These are phyloP conservation scores for Poicephalus gulielmi DNA, from an alignment of 2,113 vertebrate species.

Conservation along the genomic window DNA sequence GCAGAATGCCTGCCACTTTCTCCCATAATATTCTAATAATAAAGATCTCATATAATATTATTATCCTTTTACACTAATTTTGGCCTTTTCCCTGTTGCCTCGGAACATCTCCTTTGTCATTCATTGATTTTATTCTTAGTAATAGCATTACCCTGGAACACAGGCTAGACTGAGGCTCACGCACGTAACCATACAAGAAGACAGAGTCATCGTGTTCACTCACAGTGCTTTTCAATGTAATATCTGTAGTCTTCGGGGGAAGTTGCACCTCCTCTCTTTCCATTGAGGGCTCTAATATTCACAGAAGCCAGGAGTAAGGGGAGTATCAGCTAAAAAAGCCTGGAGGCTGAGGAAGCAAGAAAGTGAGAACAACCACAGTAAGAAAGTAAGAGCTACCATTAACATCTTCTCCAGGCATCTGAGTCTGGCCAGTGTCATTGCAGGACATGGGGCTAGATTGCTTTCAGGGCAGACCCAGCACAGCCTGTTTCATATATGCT, in stretches of 20 bases:
- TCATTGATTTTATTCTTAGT: not conserved
- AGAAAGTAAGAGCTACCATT: not conserved
- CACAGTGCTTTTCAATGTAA: not conserved
- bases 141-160: not conserved
- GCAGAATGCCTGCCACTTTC: not conserved
- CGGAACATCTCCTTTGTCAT: not conserved
- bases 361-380: not conserved
- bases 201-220: not conserved
- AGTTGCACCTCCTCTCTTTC: not conserved
- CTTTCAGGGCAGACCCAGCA: not conserved
- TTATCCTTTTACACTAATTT: not conserved
- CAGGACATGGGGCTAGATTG: not conserved
- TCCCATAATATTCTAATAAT: not conserved
- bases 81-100: not conserved
- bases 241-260: not conserved
- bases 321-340: not conserved
- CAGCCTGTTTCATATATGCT: not conserved
- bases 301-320: not conserved
- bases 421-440: not conserved
- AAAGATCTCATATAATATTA: not conserved
- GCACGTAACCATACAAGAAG: not conserved
- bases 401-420: not conserved
- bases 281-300: not conserved
- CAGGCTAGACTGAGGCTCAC: not conserved
- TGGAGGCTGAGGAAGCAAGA: not conserved